Percentiles rank a stretch among this genome's conserved stretches.
phyloP scores from a whole-genome alignment of 2,797 vertebrate species.

The Steatocranus sp. region DNA sequence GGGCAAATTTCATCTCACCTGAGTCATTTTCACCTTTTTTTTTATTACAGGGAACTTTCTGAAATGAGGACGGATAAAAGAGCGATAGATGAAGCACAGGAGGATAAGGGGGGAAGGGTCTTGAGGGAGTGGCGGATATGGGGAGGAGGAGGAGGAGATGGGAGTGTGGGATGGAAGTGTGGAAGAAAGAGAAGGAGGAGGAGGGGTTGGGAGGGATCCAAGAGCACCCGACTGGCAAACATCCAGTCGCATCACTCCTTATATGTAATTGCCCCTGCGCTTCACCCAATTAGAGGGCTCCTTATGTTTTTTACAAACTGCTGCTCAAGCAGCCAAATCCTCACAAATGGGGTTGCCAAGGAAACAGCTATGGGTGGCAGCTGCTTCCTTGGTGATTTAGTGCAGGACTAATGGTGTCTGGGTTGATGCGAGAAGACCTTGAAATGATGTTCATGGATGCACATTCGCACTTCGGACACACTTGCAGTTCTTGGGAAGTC shows the following conservation, averaged over 20 bases:
- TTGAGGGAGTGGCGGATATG: background rate
- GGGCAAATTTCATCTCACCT: background rate
- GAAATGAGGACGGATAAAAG: slow-evolving; percentile 9
- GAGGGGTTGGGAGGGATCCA: background rate
- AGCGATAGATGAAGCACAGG: background rate
- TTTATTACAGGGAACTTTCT: background rate
- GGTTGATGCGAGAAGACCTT: slow-evolving; percentile 21
- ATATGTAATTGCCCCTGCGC: slow-evolving; percentile 15
- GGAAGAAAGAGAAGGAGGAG: background rate
- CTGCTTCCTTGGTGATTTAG: slow-evolving; percentile 76
- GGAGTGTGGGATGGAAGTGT: slow-evolving; percentile 1
- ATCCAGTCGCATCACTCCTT: slow-evolving; percentile 52
- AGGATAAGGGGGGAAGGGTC: slow-evolving; percentile 5
- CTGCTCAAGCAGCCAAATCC: slow-evolving; percentile 53
- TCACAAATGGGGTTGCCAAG: slow-evolving; percentile 67
- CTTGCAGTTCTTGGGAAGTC: background rate
- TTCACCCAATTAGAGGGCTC: slow-evolving; percentile 36
- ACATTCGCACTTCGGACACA: background rate
- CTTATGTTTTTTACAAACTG: slow-evolving; percentile 32
- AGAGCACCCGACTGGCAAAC: slow-evolving; percentile 23
- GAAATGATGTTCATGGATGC: background rate
- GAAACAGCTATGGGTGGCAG: slow-evolving; percentile 72
- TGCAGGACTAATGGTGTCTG: slow-evolving; percentile 52
- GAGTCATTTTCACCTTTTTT: background rate
- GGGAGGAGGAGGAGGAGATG: background rate